Evolutionary conservation across 1,140 invertebrate species (phyloP), one percentile per base, ranked within the genome.

Genomic region (Thalassaphorura encarpata): DNA sequence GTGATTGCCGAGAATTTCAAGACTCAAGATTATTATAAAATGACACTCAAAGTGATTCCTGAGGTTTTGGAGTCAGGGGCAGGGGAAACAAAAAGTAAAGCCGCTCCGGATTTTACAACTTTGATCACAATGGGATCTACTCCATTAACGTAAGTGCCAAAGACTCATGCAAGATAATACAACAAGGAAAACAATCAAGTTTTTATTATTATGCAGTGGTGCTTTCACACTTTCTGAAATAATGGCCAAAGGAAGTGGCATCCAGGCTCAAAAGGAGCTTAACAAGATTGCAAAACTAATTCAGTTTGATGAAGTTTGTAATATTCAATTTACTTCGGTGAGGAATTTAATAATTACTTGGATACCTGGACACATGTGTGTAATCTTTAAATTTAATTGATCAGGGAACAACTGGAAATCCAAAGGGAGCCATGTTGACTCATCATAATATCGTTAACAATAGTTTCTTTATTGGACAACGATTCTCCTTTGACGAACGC

Each of bases 371-470:
- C n/a, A n/a, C n/a, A n/a, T n/a, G n/a, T n/a, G 13, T 27, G 5
- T n/a, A 27, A 47, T 26, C 24, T 23, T 28, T 8, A 19, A 42
- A n/a, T 42, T 42, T 42, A 42, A 13, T 23, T 47, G 18, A 27
- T 15, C 21, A 54, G 53, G 57, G 61, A 39, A 62, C 88, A 4
- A 91, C 85, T 47, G 91, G 92, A 0, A 75, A 76, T 31, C 88
- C 94, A 2, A 98, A 98, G 73, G 93, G 86, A 11, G 83, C 85
- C 0, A 73, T 85, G 0, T 67, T 95, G 3, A 84, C 83, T 0
- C 90, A 98, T 68, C 77, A 82, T 56, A 84, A 83, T 54, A 73
- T 91, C 5, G 75, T 95, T 0, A 97, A 98, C 67, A 97, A 97
- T 71, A 78, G 81, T 1, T 81, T 40, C 19, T 52, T 60, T 18